A percentile compares a stretch with the other conserved stretches of the same genome.
phyloP scores from a whole-genome alignment of 92 coral and sea anemone species.

The Paramuricea clavata region DNA sequence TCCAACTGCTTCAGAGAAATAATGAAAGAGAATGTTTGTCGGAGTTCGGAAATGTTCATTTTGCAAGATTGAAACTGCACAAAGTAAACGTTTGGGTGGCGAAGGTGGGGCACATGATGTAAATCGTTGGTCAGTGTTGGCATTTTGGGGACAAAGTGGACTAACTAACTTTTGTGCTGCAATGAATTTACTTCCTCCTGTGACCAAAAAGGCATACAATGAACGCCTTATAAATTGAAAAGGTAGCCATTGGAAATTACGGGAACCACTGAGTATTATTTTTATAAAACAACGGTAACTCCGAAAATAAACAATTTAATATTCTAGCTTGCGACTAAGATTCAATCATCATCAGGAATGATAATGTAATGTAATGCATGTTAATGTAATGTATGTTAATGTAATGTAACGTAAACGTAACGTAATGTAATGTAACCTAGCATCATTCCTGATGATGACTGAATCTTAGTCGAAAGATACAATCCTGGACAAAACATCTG shows the following conservation, averaged over 20 bases:
- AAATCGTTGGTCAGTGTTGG: slow-evolving; percentile 66
- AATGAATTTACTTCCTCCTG: slow-evolving; percentile 76
- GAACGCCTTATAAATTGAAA: slow-evolving; percentile 65
- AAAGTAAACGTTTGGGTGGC: slow-evolving; percentile 68
- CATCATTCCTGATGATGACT: too few species aligned
- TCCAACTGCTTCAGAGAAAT: slow-evolving; percentile 63
- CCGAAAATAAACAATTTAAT: too few species aligned
- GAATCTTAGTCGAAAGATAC: too few species aligned
- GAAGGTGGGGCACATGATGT: slow-evolving; percentile 70
- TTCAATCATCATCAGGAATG: too few species aligned
- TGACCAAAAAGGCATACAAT: slow-evolving; percentile 71
- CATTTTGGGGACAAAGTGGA: slow-evolving; percentile 57
- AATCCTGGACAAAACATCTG: too few species aligned
- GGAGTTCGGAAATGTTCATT: slow-evolving; percentile 59
- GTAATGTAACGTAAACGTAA: too few species aligned
- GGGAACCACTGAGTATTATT: too few species aligned
- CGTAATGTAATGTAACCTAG: too few species aligned
- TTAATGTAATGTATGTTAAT: too few species aligned
- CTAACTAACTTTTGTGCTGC: slow-evolving; percentile 67
- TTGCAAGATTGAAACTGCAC: slow-evolving; percentile 48
- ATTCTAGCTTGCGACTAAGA: too few species aligned
- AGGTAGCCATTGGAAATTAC: slow-evolving; percentile 46
- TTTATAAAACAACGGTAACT: too few species aligned
- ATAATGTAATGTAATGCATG: too few species aligned
- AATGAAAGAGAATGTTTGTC: slow-evolving; percentile 68